phyloP scores from a whole-genome alignment of 2,888 invertebrate species.

The Ischnura elegans region DNA sequence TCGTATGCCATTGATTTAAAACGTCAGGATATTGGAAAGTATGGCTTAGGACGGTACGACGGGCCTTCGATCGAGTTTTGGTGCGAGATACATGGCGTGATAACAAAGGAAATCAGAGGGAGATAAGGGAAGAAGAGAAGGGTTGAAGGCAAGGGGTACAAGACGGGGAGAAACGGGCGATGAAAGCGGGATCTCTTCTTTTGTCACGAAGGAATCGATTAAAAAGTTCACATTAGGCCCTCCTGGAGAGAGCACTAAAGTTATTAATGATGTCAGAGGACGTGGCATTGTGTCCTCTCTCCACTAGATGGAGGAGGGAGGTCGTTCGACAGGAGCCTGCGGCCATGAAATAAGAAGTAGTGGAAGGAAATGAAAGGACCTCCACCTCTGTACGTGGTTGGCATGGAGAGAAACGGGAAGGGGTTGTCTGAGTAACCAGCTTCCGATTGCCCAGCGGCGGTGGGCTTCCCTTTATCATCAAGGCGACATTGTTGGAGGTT shows the following conservation, averaged over 20 bases:
- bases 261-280: background rate
- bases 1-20: too few relatives aligned
- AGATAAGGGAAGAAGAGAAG: too few relatives aligned
- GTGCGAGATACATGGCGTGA: too few relatives aligned
- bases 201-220: background rate
- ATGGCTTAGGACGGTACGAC: too few relatives aligned
- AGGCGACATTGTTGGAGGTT: background rate
- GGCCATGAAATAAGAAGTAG: too few relatives aligned
- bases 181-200: background rate
- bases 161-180: background rate
- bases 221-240: background rate
- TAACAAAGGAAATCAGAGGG: too few relatives aligned
- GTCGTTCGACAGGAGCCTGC: background rate
- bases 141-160: background rate
- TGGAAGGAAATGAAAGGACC: background rate
- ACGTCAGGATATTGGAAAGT: too few relatives aligned
- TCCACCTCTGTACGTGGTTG: background rate
- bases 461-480: background rate
- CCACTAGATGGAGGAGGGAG: background rate
- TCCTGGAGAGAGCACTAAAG: background rate
- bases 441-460: background rate
- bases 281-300: background rate
- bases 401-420: background rate
- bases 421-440: background rate
- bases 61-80: too few relatives aligned